phyloP scores from a whole-genome alignment of 2,888 invertebrate species.

The Nysson spinosus region DNA sequence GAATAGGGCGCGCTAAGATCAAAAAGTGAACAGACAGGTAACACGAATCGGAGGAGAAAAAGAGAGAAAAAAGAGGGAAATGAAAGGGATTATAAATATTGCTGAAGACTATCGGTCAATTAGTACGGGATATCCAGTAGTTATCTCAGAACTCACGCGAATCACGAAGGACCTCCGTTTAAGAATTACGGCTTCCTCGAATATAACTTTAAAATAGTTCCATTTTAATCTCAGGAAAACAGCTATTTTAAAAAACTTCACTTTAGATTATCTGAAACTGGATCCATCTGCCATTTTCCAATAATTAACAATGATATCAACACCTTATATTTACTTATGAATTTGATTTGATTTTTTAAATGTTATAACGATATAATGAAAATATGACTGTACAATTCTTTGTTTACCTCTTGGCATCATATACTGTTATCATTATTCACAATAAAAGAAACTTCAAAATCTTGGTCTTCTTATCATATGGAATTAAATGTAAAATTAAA shows the following conservation, averaged over 20 bases:
- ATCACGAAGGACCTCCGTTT: slow-evolving; percentile 28
- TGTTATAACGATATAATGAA: too few relatives aligned
- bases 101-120: slow-evolving; percentile 66
- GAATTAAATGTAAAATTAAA: too few relatives aligned
- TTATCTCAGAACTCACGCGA: slow-evolving; percentile 66
- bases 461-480: too few relatives aligned
- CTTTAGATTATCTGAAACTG: too few relatives aligned
- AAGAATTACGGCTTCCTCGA: slow-evolving; percentile 38
- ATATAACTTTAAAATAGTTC: slow-evolving; percentile 30
- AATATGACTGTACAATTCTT: too few relatives aligned
- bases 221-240: slow-evolving; percentile 11
- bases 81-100: slow-evolving; percentile 42
- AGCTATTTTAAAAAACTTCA: slow-evolving; percentile 35
- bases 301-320: too few relatives aligned
- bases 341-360: too few relatives aligned
- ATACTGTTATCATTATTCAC: too few relatives aligned
- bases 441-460: too few relatives aligned
- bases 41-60: background rate
- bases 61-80: background rate
- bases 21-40: background rate
- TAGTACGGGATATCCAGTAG: slow-evolving; percentile 62
- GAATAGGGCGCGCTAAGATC: slow-evolving; percentile 14
- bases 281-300: too few relatives aligned
- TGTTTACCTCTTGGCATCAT: too few relatives aligned
- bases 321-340: too few relatives aligned